Conservation (phyloP, 2,797 vertebrate genomes). For the Mormyrus proboscirostris region DNA sequence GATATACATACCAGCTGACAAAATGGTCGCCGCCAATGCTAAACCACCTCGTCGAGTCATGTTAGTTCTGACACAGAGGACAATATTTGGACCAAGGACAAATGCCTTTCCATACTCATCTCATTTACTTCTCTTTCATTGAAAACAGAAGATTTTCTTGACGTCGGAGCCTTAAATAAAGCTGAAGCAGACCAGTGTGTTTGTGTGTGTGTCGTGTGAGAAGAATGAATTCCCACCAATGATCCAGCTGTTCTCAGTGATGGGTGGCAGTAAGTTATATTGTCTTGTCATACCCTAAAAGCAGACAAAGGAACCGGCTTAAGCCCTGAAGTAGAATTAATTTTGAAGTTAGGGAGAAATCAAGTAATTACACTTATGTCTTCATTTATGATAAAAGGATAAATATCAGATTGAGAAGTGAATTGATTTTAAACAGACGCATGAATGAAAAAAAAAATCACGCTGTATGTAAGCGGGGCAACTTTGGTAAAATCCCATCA, state of each 20-base stretch:
- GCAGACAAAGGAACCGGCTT: background rate
- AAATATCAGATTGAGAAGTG: background rate
- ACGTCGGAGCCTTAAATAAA: background rate
- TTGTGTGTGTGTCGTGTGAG: background rate
- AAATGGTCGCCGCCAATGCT: background rate
- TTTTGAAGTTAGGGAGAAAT: background rate
- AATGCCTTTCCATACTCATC: background rate
- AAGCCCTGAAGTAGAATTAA: background rate
- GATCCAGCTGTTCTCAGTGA: background rate
- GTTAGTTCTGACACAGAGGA: background rate
- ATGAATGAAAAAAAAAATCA: conserved; percentile 50
- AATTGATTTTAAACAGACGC: background rate
- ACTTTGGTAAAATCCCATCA: conserved; percentile 49
- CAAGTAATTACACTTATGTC: background rate
- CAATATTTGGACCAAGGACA: background rate
- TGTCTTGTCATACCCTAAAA: background rate
- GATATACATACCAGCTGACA: background rate
- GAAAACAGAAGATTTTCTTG: background rate
- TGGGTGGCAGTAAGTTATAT: background rate
- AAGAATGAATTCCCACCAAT: background rate
- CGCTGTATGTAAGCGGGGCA: conserved; percentile 26
- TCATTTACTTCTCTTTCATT: background rate
- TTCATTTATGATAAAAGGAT: background rate
- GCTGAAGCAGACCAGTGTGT: background rate
- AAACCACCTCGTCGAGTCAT: background rate